These are phyloP conservation scores for Parnassius apollo DNA, from an alignment of 2,888 invertebrate species.

Conservation along the genomic window DNA sequence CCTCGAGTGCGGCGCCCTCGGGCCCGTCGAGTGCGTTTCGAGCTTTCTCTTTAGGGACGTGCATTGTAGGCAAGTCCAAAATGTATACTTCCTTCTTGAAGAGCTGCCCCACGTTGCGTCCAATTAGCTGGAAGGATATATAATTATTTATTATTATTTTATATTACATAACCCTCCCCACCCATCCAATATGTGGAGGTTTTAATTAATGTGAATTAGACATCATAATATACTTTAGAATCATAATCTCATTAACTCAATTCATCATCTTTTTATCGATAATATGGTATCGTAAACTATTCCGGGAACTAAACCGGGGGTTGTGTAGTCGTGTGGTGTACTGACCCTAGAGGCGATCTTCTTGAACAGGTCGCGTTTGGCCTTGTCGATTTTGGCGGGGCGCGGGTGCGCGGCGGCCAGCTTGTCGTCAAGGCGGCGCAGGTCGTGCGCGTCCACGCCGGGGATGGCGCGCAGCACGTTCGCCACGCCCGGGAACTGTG, in stretches of 20 bases:
- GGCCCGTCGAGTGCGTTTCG: constrained; percentile 57
- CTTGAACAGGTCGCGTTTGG: constrained; percentile 94
- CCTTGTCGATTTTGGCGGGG: constrained; percentile 92
- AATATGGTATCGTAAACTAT: too few relatives aligned
- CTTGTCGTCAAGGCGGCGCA: constrained; percentile 93
- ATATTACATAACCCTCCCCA: too few relatives aligned
- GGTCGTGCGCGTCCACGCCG: constrained; percentile 88
- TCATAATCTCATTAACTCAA: too few relatives aligned
- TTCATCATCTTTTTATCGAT: too few relatives aligned
- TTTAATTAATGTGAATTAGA: too few relatives aligned
- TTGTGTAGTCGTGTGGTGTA: not conserved
- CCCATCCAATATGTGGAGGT: too few relatives aligned
- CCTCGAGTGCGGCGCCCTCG: constrained; percentile 58
- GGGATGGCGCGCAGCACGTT: constrained; percentile 89
- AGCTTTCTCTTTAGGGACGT: constrained; percentile 55
- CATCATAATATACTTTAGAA: too few relatives aligned
- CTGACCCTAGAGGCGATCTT: constrained; percentile 89
- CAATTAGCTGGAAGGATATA: constrained; percentile 83
- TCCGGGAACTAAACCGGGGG: too few relatives aligned
- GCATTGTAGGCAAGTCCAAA: constrained; percentile 89
- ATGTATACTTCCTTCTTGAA: constrained; percentile 94
- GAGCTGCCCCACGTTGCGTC: constrained; percentile 91
- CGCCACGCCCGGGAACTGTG: constrained; percentile 86
- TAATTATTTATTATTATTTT: too few relatives aligned
- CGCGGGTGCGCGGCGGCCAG: constrained; percentile 83